These are phyloP conservation scores for Sylvicola cinctus DNA, from an alignment of 2,888 invertebrate species.

Conservation along the genomic window DNA sequence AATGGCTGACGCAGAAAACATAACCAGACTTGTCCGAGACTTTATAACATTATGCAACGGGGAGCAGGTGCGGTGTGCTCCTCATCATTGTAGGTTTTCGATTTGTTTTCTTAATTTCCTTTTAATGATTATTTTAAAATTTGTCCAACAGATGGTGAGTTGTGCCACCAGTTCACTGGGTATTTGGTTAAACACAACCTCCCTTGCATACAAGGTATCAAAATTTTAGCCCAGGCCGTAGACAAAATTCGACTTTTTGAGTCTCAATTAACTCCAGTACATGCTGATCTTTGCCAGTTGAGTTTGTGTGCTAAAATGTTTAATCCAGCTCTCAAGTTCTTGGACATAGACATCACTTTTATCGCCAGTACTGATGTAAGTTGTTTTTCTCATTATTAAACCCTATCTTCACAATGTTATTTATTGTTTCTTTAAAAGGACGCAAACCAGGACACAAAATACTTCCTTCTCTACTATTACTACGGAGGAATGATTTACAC, in stretches of 20 bases:
- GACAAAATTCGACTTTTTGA: constrained; percentile 71
- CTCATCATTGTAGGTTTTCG: constrained; percentile 56
- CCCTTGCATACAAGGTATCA: constrained; percentile 59
- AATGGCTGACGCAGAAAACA: constrained; percentile 15
- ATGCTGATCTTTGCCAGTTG: constrained; percentile 81
- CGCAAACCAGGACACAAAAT: constrained; percentile 38
- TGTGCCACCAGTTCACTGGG: constrained; percentile 67
- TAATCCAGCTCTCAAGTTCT: constrained; percentile 71
- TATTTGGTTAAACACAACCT: constrained; percentile 57
- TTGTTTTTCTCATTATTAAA: constrained; percentile 4
- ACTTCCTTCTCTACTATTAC: constrained; percentile 86
- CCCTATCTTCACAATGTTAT: too few species aligned
- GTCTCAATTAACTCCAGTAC: constrained; percentile 81
- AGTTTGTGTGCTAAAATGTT: constrained; percentile 81
- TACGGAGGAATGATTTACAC: constrained; percentile 97
- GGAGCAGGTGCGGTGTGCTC: constrained; percentile 72
- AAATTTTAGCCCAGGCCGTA: constrained; percentile 62
- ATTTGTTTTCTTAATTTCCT: neutral
- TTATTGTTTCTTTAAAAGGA: constrained; percentile 26
- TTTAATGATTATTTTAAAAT: neutral
- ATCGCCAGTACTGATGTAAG: constrained; percentile 61
- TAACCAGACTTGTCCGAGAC: constrained; percentile 49
- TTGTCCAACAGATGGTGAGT: constrained; percentile 55
- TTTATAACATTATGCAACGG: constrained; percentile 74
- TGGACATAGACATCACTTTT: constrained; percentile 80